phyloP scores from a whole-genome alignment of 2,797 vertebrate species.

The Leptodactylus fallax region DNA sequence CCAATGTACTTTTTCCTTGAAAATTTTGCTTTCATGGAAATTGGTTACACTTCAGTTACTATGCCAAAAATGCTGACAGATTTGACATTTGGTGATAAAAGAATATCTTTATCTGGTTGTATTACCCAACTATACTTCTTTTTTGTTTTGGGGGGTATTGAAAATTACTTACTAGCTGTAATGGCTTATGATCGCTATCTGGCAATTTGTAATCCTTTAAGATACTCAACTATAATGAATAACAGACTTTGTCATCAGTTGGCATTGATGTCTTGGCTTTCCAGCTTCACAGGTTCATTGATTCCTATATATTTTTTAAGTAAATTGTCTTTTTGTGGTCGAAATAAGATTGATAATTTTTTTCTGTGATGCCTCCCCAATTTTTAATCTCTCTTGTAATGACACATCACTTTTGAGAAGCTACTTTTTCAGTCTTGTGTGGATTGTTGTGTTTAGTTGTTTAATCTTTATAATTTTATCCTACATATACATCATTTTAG shows the following conservation, averaged over 20 bases:
- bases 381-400: slow-evolving; percentile 37
- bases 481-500: no score
- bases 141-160: no score
- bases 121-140: no score
- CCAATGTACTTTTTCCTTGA: slow-evolving; percentile 56
- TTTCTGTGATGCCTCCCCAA: slow-evolving; percentile 50
- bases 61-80: no score
- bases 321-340: background rate
- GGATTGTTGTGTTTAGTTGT: background rate
- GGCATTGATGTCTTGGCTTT: background rate
- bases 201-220: no score
- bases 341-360: slow-evolving; percentile 42
- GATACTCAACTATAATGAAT: slow-evolving; percentile 37
- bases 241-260: background rate
- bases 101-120: no score
- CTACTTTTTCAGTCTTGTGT: background rate
- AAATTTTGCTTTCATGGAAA: no score
- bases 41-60: no score
- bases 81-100: no score
- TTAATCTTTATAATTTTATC: no score
- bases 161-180: no score
- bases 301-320: slow-evolving; percentile 31
- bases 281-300: background rate
- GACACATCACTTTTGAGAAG: background rate
- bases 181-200: no score